A percentile compares a stretch with the other conserved stretches of the same genome.
phyloP scores from a whole-genome alignment of 2,888 invertebrate genomes.

The Pterostichus niger region DNA sequence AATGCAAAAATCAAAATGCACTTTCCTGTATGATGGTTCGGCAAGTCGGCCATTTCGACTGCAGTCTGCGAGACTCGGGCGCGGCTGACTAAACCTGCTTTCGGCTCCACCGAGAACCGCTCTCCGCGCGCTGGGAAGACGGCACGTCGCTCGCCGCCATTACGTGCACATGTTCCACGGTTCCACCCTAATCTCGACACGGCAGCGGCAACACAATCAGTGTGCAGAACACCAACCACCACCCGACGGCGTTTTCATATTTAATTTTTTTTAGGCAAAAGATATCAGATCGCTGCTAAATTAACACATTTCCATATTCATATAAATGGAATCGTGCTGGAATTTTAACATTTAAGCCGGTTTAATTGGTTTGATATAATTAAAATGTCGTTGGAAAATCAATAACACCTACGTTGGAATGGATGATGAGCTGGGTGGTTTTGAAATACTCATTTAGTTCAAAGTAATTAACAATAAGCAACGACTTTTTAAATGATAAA shows the following conservation, averaged over 20 bases:
- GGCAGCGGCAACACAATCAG: background rate
- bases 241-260: conserved; percentile 32
- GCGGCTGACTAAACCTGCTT: background rate
- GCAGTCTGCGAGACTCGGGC: background rate
- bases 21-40: no score
- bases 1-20: no score
- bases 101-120: no score
- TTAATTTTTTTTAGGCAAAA: conserved; percentile 27
- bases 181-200: conserved; percentile 59
- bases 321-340: background rate
- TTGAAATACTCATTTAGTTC: no score
- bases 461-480: no score
- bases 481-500: no score
- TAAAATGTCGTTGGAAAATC: background rate
- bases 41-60: background rate
- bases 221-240: background rate
- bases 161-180: conserved; percentile 56
- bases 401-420: background rate
- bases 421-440: background rate
- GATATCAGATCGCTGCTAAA: conserved; percentile 36
- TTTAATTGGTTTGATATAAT: background rate
- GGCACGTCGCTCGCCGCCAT: conserved; percentile 63
- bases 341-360: no score
- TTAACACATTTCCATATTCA: conserved; percentile 37
- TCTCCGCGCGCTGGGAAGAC: conserved; percentile 23